Evolutionary conservation across 2,888 invertebrate genomes (phyloP), one percentile per base, ranked within the genome.

Genomic region (Drosophila atripex): DNA sequence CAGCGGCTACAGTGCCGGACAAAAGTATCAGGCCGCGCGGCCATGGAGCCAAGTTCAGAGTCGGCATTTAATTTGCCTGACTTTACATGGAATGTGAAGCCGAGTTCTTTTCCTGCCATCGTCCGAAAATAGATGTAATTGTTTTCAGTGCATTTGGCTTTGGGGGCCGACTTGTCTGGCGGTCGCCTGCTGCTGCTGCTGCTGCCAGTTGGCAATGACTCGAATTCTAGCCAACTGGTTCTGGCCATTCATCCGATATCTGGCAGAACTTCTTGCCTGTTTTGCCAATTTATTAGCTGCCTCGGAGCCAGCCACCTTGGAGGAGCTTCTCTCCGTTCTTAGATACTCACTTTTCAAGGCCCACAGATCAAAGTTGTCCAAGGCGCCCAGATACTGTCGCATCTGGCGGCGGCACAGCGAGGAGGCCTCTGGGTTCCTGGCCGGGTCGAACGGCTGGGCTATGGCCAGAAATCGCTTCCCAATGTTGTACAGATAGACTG

Each of bases 301-400:
- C 60, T 16, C 8, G n/a, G 16, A 2, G 5, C 9, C 16, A 2
- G 5, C 9, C 16, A 25, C 61, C 60, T 63, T 52, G 52, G 14
- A 5, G 52, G 14, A 5, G 21, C 43, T 18, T 12, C 43, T 43
- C 18, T 11, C 9, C 18, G 8, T 18, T 11, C 18, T 8, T 39
- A 16, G 39, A 43, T 78, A 90, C 90, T 90, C 76, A 91, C 91
- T 91, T 80, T 87, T 90, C 69, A 91, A 72, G 43, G 91, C 91
- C 91, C 91, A 91, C 61, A 91, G 72, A 71, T 91, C 91, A 50
- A 91, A 89, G 57, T 91, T 90, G 65, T 89, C 78, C 57, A 91
- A 76, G 49, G 86, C 90, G 25, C 86, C 75, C 23, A 90, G 55
- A 76, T 88, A 90, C 49, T 80, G 78, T 41, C 78, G 83, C 64